Evolutionary conservation across 2,888 invertebrate genomes (phyloP).

Genomic region (Mamestra brassicae): DNA sequence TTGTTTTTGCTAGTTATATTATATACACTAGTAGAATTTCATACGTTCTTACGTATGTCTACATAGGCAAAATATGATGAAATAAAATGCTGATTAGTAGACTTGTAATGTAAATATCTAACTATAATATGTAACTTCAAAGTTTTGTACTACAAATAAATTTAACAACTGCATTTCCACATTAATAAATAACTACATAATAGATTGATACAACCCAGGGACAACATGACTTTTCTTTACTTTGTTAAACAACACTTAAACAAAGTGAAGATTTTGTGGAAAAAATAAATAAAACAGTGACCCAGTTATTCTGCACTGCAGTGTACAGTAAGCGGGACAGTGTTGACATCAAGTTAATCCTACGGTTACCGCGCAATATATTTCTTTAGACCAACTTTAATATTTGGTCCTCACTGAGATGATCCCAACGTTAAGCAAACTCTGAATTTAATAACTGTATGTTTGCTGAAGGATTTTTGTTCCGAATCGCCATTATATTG

Average conservation of each 20-base stretch:
- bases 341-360: conserved; percentile 83
- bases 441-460: conserved; percentile 79
- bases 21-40: background rate
- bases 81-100: background rate
- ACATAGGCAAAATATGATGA: background rate
- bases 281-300: background rate
- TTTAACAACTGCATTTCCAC: background rate
- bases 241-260: background rate
- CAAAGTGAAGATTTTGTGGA: background rate
- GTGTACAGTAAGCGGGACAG: conserved; percentile 63
- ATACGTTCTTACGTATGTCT: background rate
- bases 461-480: conserved; percentile 74
- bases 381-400: conserved; percentile 85
- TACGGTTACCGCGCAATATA: conserved; percentile 79
- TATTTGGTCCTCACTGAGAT: conserved; percentile 81
- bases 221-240: background rate
- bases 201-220: background rate
- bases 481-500: conserved; percentile 72
- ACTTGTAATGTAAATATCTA: background rate
- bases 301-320: conserved; percentile 38
- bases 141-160: background rate
- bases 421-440: conserved; percentile 72
- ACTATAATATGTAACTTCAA: background rate
- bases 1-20: background rate
- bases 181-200: background rate